phyloP scores from a whole-genome alignment of 2,888 invertebrate species.

The Xestia xanthographa region DNA sequence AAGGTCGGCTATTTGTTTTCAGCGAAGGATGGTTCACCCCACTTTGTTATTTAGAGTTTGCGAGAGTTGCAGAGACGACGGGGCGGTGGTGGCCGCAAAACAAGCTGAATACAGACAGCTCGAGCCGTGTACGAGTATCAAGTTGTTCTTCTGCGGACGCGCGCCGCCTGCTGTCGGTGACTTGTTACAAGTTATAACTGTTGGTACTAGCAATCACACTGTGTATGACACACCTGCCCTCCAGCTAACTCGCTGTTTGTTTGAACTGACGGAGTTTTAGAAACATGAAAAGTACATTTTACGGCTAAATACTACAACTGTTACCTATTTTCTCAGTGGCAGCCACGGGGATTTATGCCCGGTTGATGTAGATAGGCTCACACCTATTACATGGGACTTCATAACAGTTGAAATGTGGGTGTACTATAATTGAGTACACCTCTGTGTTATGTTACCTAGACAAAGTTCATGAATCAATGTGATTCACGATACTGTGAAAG shows the following conservation, averaged over 20 bases:
- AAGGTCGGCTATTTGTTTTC: conserved; percentile 90
- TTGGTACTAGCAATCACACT: conserved; percentile 39
- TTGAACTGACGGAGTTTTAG: neutral
- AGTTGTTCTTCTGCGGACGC: conserved; percentile 59
- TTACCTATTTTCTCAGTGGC: neutral
- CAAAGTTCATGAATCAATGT: neutral
- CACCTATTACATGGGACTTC: neutral
- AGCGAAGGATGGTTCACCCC: conserved; percentile 85
- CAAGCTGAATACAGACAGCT: conserved; percentile 73
- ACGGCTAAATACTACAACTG: neutral
- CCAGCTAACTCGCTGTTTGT: conserved; percentile 31
- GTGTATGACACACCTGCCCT: conserved; percentile 47
- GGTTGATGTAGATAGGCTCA: neutral
- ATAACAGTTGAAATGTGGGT: neutral
- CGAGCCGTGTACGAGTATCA: conserved; percentile 57
- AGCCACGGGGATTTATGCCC: neutral
- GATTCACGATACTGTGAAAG: neutral
- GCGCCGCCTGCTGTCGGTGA: conserved; percentile 54
- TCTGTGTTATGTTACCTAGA: neutral
- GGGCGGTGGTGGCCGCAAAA: conserved; percentile 74
- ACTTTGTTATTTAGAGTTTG: conserved; percentile 88
- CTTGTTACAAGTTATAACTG: conserved; percentile 56
- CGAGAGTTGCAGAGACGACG: conserved; percentile 77
- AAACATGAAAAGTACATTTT: neutral
- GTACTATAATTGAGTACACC: neutral